A percentile compares a stretch with the other conserved stretches of the same genome.
These are phyloP conservation scores for Linnaemya vulpina DNA, from an alignment of 2,888 invertebrate genomes.

Conservation along the genomic window DNA sequence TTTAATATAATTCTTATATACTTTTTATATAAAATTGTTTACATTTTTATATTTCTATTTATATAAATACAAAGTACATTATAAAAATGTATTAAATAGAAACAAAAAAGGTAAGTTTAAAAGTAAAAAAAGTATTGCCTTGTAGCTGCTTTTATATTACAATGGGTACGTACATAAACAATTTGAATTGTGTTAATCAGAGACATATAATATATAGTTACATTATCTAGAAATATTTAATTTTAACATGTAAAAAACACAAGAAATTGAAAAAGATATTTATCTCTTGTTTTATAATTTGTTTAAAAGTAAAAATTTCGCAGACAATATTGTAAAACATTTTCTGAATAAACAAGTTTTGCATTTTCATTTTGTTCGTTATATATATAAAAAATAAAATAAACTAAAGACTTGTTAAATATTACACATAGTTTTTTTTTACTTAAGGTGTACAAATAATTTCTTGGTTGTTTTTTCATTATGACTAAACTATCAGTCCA, in stretches of 20 bases:
- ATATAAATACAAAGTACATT: slow-evolving; percentile 44
- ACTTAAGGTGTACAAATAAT: slow-evolving; percentile 48
- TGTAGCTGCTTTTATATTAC: slow-evolving; percentile 62
- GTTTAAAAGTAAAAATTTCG: background rate
- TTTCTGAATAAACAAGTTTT: background rate
- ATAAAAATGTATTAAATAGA: slow-evolving; percentile 36
- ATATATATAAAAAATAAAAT: slow-evolving; percentile 10
- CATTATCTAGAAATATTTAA: background rate
- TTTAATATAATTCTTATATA: slow-evolving; percentile 25
- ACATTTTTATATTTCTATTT: slow-evolving; percentile 54
- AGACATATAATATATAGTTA: background rate
- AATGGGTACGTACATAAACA: slow-evolving; percentile 32
- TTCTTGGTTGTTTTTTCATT: slow-evolving; percentile 33
- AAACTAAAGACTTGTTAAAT: slow-evolving; percentile 41
- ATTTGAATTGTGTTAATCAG: background rate
- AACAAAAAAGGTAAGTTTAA: slow-evolving; percentile 33
- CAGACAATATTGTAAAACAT: background rate
- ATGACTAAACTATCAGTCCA: slow-evolving; percentile 72
- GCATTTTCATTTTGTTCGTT: slow-evolving; percentile 39
- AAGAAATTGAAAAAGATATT: background rate
- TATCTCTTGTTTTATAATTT: background rate
- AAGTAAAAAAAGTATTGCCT: slow-evolving; percentile 44
- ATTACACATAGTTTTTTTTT: slow-evolving; percentile 55
- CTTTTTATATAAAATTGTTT: background rate
- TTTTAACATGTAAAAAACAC: background rate